phyloP scores from a whole-genome alignment of 2,888 invertebrate species.

The Pollenia angustigena region DNA sequence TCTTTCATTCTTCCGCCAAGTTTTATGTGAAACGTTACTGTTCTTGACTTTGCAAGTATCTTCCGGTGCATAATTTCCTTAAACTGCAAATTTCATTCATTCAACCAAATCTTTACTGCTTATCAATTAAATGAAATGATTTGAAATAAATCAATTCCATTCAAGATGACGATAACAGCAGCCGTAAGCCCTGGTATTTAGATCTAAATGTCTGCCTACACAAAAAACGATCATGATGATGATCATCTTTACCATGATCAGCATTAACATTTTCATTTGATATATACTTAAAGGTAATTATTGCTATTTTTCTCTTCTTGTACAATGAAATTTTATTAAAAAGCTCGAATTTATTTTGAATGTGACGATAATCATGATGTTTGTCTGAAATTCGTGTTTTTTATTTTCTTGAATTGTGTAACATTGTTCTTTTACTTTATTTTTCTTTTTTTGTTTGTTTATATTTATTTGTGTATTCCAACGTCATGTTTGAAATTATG shows the following conservation, averaged over 20 bases:
- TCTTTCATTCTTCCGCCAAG: slow-evolving; percentile 7
- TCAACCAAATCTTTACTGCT: slow-evolving; percentile 25
- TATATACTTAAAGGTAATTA: slow-evolving; percentile 64
- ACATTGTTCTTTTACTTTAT: slow-evolving; percentile 9
- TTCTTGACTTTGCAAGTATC: not conserved
- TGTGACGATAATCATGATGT: slow-evolving; percentile 51
- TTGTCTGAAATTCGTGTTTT: slow-evolving; percentile 31
- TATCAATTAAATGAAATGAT: slow-evolving; percentile 67
- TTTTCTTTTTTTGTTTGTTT: not conserved
- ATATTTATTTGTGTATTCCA: slow-evolving; percentile 7
- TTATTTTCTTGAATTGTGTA: slow-evolving; percentile 44
- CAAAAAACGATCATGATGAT: slow-evolving; percentile 28
- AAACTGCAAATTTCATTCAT: slow-evolving; percentile 47
- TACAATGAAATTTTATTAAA: slow-evolving; percentile 9
- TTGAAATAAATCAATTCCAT: slow-evolving; percentile 58
- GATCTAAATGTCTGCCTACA: slow-evolving; percentile 59
- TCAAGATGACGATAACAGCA: slow-evolving; percentile 28
- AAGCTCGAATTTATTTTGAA: slow-evolving; percentile 43
- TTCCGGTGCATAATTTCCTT: slow-evolving; percentile 27
- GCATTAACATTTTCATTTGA: slow-evolving; percentile 41
- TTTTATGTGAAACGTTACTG: slow-evolving; percentile 17
- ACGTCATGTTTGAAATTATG: slow-evolving; percentile 60
- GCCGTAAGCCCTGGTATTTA: slow-evolving; percentile 11
- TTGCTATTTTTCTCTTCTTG: slow-evolving; percentile 57
- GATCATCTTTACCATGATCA: slow-evolving; percentile 20